phyloP scores from a whole-genome alignment of 2,113 vertebrate species.

The Ailurus styani region DNA sequence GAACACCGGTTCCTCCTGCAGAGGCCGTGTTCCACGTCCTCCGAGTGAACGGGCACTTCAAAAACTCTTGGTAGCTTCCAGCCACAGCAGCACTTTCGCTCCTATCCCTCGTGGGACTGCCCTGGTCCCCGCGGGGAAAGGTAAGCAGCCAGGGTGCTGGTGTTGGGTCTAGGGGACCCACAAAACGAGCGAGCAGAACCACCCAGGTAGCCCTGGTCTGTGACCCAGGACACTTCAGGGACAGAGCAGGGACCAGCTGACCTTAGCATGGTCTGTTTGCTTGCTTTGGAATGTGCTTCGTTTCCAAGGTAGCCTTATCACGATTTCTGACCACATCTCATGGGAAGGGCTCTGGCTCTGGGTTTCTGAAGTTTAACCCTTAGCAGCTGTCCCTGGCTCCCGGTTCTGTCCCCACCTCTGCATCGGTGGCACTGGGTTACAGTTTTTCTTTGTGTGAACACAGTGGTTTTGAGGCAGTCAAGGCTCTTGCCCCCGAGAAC shows the following conservation, averaged over 20 bases:
- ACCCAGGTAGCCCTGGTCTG: background rate
- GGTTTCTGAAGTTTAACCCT: background rate
- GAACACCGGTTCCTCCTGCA: background rate
- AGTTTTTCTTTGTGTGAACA: background rate
- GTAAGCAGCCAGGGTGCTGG: fast-evolving
- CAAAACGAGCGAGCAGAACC: background rate
- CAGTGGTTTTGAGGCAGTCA: background rate
- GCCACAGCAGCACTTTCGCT: background rate
- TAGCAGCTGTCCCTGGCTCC: background rate
- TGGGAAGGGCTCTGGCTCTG: background rate
- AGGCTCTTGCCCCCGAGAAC: background rate
- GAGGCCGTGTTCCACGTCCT: background rate
- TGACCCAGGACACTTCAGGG: background rate
- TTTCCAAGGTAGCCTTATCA: background rate
- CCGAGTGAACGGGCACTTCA: background rate
- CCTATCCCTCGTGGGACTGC: background rate
- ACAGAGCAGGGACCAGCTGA: background rate
- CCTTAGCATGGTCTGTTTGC: background rate
- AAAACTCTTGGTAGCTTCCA: background rate
- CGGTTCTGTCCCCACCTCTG: fast-evolving
- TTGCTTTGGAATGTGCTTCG: background rate
- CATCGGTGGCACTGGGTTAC: fast-evolving
- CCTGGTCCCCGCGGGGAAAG: background rate
- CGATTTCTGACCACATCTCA: background rate
- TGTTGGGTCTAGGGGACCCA: background rate